These are phyloP conservation scores for Agrochola macilenta DNA, from an alignment of 2,888 invertebrate genomes.

Conservation along the genomic window DNA sequence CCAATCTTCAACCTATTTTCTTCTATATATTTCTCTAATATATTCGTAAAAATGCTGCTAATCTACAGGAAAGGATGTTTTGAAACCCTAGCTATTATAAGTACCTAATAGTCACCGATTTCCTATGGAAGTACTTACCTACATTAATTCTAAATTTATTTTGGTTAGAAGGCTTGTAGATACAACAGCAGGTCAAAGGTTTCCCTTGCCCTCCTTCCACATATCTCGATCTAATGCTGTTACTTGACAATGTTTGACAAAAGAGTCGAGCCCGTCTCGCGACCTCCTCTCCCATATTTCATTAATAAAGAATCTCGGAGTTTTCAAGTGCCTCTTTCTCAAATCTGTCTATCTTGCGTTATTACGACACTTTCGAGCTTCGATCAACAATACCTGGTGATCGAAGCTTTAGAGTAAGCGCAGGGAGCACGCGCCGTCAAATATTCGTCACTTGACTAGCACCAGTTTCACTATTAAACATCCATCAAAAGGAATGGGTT, in stretches of 20 bases:
- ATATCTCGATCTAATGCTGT: too few relatives aligned
- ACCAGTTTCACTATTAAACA: neutral
- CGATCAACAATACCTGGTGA: too few relatives aligned
- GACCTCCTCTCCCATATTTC: neutral
- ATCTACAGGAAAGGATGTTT: conserved; percentile 5
- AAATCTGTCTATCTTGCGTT: neutral
- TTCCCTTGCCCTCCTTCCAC: neutral
- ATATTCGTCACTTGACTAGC: neutral
- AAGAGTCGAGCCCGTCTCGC: neutral
- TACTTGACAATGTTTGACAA: neutral
- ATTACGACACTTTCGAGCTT: neutral
- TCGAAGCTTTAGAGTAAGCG: too few relatives aligned
- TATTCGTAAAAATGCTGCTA: neutral
- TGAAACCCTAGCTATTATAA: neutral
- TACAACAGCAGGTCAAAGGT: neutral
- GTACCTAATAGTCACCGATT: conserved; percentile 5
- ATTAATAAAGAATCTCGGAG: neutral
- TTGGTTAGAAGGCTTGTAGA: neutral
- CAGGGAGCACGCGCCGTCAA: neutral
- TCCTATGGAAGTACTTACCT: neutral
- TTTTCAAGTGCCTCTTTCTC: conserved; percentile 1
- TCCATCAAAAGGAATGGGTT: conserved; percentile 5
- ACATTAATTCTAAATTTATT: neutral
- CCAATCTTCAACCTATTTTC: conserved; percentile 38
- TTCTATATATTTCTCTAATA: conserved; percentile 7